Evolutionary conservation across 2,888 invertebrate species (phyloP).

Genomic region (Galeruca laticollis): DNA sequence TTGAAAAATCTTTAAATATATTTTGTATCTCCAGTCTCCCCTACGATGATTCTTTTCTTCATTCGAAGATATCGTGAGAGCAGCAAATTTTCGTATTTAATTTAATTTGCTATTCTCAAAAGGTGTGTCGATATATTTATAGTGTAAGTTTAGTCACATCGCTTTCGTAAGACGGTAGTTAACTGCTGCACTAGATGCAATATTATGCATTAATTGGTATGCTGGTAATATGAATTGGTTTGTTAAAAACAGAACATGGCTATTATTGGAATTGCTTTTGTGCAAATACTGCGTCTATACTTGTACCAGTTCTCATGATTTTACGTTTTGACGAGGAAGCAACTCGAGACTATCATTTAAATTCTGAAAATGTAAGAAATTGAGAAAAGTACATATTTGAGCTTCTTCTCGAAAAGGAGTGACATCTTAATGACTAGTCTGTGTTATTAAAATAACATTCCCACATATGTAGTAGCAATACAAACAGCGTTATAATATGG

Average conservation of each 20-base stretch:
- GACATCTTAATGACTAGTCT: background rate
- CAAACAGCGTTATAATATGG: background rate
- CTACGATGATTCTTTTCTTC: background rate
- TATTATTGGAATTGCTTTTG: conserved; percentile 5
- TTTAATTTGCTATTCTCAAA: conserved; percentile 47
- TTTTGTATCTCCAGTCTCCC: background rate
- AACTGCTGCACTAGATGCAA: conserved; percentile 15
- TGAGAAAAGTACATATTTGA: background rate
- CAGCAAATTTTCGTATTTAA: conserved; percentile 45
- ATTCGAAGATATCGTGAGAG: conserved; percentile 49
- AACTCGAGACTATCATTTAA: background rate
- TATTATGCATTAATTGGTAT: conserved; percentile 16
- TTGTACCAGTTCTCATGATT: conserved; percentile 12
- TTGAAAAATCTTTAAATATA: background rate
- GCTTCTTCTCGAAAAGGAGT: background rate
- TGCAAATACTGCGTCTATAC: background rate
- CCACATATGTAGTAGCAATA: background rate
- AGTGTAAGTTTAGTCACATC: conserved; percentile 34
- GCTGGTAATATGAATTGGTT: conserved; percentile 13
- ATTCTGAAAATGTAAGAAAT: conserved; percentile 1
- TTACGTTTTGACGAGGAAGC: conserved; percentile 6
- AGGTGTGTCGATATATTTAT: conserved; percentile 32
- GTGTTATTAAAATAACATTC: background rate
- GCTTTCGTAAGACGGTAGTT: conserved; percentile 2
- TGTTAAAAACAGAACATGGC: conserved; percentile 2